Conservation (phyloP, 1,140 invertebrate genomes). For the Trichomalopsis sarcophagae region DNA sequence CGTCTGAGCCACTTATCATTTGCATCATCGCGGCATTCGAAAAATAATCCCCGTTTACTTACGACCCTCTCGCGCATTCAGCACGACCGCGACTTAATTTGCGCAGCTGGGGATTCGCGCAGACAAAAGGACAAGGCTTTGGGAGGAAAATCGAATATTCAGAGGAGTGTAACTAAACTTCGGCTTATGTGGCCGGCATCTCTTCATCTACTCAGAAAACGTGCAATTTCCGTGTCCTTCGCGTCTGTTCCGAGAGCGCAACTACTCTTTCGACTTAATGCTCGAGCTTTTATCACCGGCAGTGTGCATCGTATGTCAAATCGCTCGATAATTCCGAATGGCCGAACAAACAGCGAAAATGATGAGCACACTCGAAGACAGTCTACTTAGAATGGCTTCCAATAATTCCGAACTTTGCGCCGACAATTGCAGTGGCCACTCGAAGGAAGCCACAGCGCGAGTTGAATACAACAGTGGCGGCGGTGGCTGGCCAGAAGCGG, state of each 20-base stretch:
- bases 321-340: not conserved
- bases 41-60: slow-evolving; percentile 24
- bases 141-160: not conserved
- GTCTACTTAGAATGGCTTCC: not conserved
- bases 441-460: not conserved
- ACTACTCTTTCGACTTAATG: not conserved
- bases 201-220: not conserved
- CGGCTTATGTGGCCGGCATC: not conserved
- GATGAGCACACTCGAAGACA: not conserved
- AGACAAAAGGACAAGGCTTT: not conserved
- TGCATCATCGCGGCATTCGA: slow-evolving; percentile 16
- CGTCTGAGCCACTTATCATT: slow-evolving; percentile 13
- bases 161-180: not conserved
- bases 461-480: not conserved
- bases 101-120: not conserved
- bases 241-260: too few species aligned
- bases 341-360: not conserved
- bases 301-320: too few species aligned
- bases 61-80: not conserved
- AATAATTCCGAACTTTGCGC: not conserved
- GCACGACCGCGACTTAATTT: slow-evolving; percentile 1
- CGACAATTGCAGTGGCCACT: not conserved
- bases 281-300: too few species aligned
- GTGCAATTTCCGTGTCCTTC: not conserved
- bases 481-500: not conserved